A percentile compares a stretch with the other conserved stretches of the same genome.
Evolutionary conservation across 2,113 vertebrate species (phyloP).

Genomic region (Alexandromys fortis): DNA sequence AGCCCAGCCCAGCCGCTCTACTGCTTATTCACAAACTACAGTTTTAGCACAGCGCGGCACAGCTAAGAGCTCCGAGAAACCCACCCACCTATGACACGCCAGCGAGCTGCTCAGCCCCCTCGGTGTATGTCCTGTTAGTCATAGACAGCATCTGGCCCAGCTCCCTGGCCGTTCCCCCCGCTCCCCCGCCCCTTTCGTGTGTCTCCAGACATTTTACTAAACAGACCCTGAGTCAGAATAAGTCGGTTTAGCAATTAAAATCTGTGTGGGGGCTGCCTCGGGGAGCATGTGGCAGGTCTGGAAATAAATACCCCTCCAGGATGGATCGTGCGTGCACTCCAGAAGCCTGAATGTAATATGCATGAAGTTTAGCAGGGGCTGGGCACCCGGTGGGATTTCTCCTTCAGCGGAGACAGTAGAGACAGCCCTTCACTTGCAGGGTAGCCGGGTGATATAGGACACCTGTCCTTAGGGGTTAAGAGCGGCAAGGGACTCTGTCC

Average conservation of each 20-base stretch:
- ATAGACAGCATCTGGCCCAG: conserved; percentile 85
- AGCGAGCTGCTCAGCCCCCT: conserved; percentile 78
- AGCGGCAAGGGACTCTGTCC: rapidly evolving
- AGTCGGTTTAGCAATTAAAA: conserved; percentile 89
- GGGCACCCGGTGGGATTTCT: neutral
- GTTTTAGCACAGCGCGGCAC: conserved; percentile 83
- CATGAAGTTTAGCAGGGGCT: conserved; percentile 67
- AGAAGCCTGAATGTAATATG: conserved; percentile 70
- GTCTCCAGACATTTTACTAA: conserved; percentile 88
- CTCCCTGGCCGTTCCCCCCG: conserved; percentile 76
- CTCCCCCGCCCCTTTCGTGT: conserved; percentile 60
- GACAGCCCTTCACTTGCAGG: neutral
- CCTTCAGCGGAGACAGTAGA: neutral
- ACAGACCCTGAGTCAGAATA: conserved; percentile 90
- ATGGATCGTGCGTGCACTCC: conserved; percentile 62
- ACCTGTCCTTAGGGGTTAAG: conserved; percentile 2
- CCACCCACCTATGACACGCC: conserved; percentile 86
- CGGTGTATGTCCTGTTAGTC: conserved; percentile 85
- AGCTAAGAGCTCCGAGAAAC: conserved; percentile 85
- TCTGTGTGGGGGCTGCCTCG: conserved; percentile 85
- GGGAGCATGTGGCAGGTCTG: conserved; percentile 82
- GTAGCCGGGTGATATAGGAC: conserved; percentile 48
- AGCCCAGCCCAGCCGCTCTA: conserved; percentile 78
- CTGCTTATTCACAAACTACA: conserved; percentile 86
- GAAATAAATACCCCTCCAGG: conserved; percentile 85